Conservation (phyloP, 2,113 vertebrate genomes). For the Pundamilia nyererei region DNA sequence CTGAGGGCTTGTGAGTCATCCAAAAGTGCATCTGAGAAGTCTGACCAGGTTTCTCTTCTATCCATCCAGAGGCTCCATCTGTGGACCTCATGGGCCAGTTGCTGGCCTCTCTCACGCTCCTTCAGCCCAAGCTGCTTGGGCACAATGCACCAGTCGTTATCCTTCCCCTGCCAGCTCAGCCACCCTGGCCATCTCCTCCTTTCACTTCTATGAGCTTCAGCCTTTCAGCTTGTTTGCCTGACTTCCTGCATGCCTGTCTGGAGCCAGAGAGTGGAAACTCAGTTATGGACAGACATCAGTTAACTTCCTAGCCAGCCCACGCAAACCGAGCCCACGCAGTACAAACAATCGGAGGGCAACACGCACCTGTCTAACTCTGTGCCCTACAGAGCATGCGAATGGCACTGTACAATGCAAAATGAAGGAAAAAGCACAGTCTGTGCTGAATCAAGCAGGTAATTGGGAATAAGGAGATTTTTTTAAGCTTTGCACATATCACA, state of each 20-base stretch:
- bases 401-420: not conserved
- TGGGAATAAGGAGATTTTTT: not conserved
- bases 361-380: constrained; percentile 7
- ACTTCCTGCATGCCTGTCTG: constrained; percentile 5
- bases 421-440: not conserved
- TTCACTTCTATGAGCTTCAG: not conserved
- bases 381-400: not conserved
- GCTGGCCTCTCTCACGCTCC: constrained; percentile 60
- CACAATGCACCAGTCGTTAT: constrained; percentile 26
- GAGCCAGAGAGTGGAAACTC: constrained; percentile 2
- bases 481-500: not conserved
- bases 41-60: constrained; percentile 24
- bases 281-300: constrained; percentile 27
- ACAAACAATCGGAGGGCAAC: constrained; percentile 29
- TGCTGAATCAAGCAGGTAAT: not conserved
- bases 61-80: constrained; percentile 52
- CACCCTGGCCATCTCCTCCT: not conserved
- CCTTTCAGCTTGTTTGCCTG: not conserved
- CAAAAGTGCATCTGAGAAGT: constrained; percentile 37
- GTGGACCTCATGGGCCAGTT: constrained; percentile 40
- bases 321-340: constrained; percentile 10
- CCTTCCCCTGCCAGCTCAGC: constrained; percentile 4
- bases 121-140: constrained; percentile 31
- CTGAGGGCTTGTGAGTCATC: constrained; percentile 44
- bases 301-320: constrained; percentile 34